phyloP scores from a whole-genome alignment of 2,888 invertebrate genomes.

The Syritta pipiens region DNA sequence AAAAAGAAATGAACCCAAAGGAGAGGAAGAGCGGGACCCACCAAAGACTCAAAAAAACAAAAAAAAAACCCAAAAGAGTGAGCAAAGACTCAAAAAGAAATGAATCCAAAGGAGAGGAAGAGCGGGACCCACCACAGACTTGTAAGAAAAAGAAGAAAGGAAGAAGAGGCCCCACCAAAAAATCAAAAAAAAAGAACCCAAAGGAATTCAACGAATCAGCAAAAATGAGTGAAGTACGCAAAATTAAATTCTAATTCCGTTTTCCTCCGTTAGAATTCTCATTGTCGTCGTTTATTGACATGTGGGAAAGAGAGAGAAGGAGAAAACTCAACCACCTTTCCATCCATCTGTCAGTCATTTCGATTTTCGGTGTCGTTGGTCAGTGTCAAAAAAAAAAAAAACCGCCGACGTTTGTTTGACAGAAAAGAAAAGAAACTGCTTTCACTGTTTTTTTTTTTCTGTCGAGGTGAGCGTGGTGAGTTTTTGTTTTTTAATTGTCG shows the following conservation, averaged over 20 bases:
- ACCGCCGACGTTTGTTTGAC: too few species aligned
- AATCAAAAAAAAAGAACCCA: too few species aligned
- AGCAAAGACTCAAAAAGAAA: too few species aligned
- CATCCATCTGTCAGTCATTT: conserved; percentile 23
- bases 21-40: too few species aligned
- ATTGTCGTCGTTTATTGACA: conserved; percentile 19
- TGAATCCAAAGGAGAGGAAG: too few species aligned
- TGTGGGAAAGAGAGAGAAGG: too few species aligned
- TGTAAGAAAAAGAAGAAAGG: too few species aligned
- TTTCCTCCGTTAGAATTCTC: conserved; percentile 12
- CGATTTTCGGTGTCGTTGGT: conserved; percentile 32
- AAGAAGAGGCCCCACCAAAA: too few species aligned
- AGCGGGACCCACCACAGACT: too few species aligned
- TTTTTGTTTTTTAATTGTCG: conserved; percentile 42
- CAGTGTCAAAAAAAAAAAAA: conserved; percentile 29
- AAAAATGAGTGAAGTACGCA: conserved; percentile 4
- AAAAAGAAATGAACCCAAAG: too few species aligned
- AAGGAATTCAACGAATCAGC: not conserved
- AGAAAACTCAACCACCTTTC: conserved; percentile 13
- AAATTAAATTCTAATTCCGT: conserved; percentile 35
- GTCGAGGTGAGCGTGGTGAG: not conserved
- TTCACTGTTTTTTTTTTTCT: conserved; percentile 50
- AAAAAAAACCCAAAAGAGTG: too few species aligned
- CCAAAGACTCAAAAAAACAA: too few species aligned
- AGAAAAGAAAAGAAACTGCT: conserved; percentile 42